A percentile compares a stretch with the other conserved stretches of the same genome.
phyloP scores from a whole-genome alignment of 2,797 vertebrate genomes.

The Heliangelus exortis region DNA sequence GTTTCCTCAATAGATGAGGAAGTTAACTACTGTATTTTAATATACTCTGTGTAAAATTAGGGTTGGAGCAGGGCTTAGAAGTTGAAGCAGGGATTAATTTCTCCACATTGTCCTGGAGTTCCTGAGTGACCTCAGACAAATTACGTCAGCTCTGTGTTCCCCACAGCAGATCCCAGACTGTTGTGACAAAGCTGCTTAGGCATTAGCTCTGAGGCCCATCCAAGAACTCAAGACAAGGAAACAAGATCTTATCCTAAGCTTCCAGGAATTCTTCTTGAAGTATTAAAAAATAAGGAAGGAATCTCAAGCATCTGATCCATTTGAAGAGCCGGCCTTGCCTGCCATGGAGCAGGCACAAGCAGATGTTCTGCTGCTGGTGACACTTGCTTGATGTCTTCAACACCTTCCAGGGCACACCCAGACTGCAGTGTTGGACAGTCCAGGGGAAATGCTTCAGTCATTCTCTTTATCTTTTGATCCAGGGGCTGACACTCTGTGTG shows the following conservation, averaged over 20 bases:
- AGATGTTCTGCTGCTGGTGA: not conserved
- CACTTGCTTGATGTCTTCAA: not conserved
- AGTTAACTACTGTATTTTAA: not conserved
- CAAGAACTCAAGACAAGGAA: slow-evolving; percentile 15
- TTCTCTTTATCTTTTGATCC: not conserved
- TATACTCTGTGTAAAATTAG: not conserved
- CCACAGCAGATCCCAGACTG: not conserved
- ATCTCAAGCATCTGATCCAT: not conserved
- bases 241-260: not conserved
- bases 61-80: not conserved
- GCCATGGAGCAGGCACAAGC: not conserved
- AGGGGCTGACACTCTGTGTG: not conserved
- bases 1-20: not conserved
- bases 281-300: not conserved
- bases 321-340: not conserved
- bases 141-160: not conserved
- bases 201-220: not conserved
- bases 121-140: not conserved
- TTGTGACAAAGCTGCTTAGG: not conserved
- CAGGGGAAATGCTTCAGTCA: not conserved
- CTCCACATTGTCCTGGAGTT: not conserved
- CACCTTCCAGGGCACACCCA: not conserved
- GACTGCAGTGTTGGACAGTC: not conserved
- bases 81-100: not conserved
- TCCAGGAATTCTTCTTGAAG: slow-evolving; percentile 44